phyloP scores from a whole-genome alignment of 2,113 vertebrate genomes.

The Columba janthina region DNA sequence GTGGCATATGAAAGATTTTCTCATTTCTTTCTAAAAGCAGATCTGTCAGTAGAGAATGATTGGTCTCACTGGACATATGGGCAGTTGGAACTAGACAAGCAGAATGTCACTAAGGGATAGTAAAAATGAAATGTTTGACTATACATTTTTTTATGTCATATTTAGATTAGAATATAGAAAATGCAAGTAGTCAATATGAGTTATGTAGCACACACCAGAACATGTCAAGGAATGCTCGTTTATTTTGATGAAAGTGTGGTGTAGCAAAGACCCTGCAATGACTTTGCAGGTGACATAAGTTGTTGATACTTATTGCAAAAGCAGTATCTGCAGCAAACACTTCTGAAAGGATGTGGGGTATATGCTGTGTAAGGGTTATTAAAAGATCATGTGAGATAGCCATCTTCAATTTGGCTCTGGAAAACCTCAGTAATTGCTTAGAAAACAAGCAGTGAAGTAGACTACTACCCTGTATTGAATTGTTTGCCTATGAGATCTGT shows the following conservation, averaged over 20 bases:
- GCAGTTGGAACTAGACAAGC: constrained; percentile 28
- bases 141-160: constrained; percentile 10
- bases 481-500: background rate
- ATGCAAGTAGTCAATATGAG: background rate
- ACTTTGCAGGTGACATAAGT: background rate
- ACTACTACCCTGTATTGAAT: background rate
- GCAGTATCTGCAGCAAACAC: background rate
- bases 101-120: background rate
- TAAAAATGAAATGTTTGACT: constrained; percentile 43
- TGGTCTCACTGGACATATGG: constrained; percentile 28
- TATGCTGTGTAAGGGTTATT: background rate
- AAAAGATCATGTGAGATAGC: constrained; percentile 21
- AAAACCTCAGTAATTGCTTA: background rate
- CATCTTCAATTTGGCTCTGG: background rate
- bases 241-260: no score
- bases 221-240: background rate
- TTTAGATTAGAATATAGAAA: constrained; percentile 32
- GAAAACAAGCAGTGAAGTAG: background rate
- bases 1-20: constrained; percentile 5
- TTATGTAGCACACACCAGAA: background rate
- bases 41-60: constrained; percentile 36
- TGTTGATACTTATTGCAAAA: background rate
- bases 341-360: background rate
- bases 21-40: constrained; percentile 40
- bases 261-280: background rate